A percentile compares a stretch with the other conserved stretches of the same genome.
phyloP scores from a whole-genome alignment of 92 coral and sea anemone genomes.

The Porites evermanni region DNA sequence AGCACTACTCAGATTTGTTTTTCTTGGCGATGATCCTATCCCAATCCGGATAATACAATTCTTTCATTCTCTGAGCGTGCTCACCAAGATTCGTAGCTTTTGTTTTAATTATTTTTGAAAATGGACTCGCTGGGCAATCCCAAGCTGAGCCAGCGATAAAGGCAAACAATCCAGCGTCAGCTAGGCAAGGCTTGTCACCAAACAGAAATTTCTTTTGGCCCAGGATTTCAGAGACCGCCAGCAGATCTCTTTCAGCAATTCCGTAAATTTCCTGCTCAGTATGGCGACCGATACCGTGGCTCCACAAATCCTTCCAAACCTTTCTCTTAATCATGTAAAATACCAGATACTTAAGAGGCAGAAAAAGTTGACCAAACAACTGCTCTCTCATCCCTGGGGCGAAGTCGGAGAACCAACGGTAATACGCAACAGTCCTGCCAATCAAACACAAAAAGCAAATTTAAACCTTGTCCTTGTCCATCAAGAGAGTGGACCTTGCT shows the following conservation, averaged over 20 bases:
- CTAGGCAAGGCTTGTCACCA: conserved; percentile 81
- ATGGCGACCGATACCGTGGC: conserved; percentile 92
- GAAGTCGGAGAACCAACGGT: conserved; percentile 74
- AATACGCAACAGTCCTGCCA: conserved; percentile 75
- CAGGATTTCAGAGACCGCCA: conserved; percentile 78
- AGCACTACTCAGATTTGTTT: conserved; percentile 9
- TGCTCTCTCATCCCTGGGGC: conserved; percentile 46
- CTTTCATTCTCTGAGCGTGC: conserved; percentile 80
- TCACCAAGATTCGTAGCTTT: conserved; percentile 75
- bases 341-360: conserved; percentile 57
- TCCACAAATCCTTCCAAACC: conserved; percentile 59
- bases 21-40: conserved; percentile 60
- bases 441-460: neutral
- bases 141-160: conserved; percentile 70
- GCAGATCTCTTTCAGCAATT: conserved; percentile 82
- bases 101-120: conserved; percentile 57
- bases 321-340: conserved; percentile 63
- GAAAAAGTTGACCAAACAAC: conserved; percentile 55
- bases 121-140: conserved; percentile 76
- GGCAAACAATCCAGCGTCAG: conserved; percentile 81
- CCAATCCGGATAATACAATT: conserved; percentile 83
- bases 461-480: no score
- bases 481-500: no score
- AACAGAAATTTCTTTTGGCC: conserved; percentile 83
- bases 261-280: conserved; percentile 82